These are phyloP conservation scores for Dromiciops gliroides DNA, from an alignment of 2,113 vertebrate species.

Conservation along the genomic window DNA sequence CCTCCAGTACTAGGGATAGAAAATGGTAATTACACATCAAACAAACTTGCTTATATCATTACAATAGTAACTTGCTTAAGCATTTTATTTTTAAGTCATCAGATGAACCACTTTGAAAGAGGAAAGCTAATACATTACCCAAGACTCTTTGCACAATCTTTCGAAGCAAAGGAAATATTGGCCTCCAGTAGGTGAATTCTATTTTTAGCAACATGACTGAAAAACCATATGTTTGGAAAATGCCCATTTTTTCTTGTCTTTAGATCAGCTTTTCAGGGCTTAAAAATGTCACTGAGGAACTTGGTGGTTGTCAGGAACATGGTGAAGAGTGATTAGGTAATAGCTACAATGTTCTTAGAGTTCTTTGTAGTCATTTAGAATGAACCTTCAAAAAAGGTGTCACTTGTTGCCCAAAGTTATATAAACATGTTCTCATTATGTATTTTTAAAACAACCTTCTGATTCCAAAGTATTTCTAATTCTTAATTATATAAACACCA, in stretches of 20 bases:
- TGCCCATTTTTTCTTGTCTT: background rate
- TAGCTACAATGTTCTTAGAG: background rate
- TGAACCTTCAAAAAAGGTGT: background rate
- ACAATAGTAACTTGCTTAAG: background rate
- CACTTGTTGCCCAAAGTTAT: conserved; percentile 9
- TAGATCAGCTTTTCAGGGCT: background rate
- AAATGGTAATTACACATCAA: background rate
- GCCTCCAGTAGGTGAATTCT: background rate
- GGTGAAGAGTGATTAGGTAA: background rate
- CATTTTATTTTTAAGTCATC: conserved; percentile 36
- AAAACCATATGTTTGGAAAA: background rate
- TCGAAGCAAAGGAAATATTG: conserved; percentile 23
- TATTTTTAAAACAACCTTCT: background rate
- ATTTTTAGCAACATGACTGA: conserved; percentile 15
- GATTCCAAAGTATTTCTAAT: conserved; percentile 1
- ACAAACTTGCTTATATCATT: background rate
- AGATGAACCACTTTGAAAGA: conserved; percentile 46
- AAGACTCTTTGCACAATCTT: conserved; percentile 5
- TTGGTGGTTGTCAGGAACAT: background rate
- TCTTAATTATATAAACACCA: background rate
- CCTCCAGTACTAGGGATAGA: background rate
- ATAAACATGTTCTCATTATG: conserved; percentile 7
- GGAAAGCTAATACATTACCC: conserved; percentile 14
- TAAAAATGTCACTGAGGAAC: background rate
- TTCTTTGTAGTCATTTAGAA: background rate